Conservation (phyloP, 2,113 vertebrate genomes). For the Gymnobelideus leadbeateri region DNA sequence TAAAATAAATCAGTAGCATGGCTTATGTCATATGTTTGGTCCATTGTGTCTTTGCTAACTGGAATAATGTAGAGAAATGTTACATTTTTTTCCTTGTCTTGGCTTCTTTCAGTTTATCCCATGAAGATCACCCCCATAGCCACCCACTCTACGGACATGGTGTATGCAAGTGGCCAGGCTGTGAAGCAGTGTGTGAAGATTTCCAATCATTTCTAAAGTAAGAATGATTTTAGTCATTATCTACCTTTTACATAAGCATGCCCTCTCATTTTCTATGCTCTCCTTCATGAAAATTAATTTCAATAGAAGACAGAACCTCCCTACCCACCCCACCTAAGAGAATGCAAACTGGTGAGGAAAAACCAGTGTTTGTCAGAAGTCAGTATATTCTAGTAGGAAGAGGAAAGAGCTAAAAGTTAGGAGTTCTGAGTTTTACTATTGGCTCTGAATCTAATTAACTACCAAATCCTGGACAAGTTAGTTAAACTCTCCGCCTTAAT, state of each 20-base stretch:
- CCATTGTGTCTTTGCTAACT: background rate
- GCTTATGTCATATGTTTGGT: background rate
- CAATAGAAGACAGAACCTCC: background rate
- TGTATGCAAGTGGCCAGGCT: slow-evolving; percentile 99
- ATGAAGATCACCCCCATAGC: slow-evolving; percentile 93
- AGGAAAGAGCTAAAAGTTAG: background rate
- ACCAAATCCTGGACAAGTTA: background rate
- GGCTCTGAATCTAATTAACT: background rate
- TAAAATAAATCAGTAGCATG: background rate
- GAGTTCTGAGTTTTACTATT: background rate
- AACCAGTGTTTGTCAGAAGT: background rate
- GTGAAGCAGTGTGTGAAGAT: slow-evolving; percentile 97
- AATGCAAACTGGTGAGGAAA: background rate
- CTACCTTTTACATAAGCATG: slow-evolving; percentile 69
- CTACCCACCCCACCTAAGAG: slow-evolving; percentile 1
- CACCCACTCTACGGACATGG: slow-evolving; percentile 98
- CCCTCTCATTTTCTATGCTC: slow-evolving; percentile 58
- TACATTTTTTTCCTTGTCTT: slow-evolving; percentile 53
- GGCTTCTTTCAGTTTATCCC: slow-evolving; percentile 86
- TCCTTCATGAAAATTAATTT: slow-evolving; percentile 32
- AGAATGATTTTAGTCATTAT: slow-evolving; percentile 81
- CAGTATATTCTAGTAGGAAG: background rate
- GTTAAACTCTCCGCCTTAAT: background rate
- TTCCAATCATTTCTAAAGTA: slow-evolving; percentile 99
- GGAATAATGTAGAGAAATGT: background rate